These are phyloP conservation scores for Pangasius sanitwongsei DNA, from an alignment of 2,797 vertebrate genomes.

Conservation along the genomic window DNA sequence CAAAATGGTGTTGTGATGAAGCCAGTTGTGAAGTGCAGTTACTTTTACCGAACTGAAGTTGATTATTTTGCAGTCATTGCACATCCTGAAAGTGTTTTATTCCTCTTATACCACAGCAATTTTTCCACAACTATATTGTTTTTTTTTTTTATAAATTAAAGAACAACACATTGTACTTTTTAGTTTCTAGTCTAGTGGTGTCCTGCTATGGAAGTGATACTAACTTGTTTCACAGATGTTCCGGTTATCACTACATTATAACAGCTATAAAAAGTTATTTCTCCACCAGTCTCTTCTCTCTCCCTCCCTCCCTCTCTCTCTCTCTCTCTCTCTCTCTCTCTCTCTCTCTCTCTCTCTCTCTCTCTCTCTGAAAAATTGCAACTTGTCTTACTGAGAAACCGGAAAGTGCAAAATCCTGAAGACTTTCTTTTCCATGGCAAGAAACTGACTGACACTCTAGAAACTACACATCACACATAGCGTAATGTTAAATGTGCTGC, in stretches of 20 bases:
- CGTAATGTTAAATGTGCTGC: not conserved
- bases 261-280: not conserved
- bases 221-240: not conserved
- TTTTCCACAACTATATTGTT: not conserved
- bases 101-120: not conserved
- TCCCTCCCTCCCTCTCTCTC: not conserved
- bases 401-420: not conserved
- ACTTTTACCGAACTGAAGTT: not conserved
- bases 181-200: not conserved
- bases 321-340: not conserved
- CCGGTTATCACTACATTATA: not conserved
- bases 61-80: not conserved
- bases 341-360: not conserved
- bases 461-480: slow-evolving; percentile 8
- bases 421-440: not conserved
- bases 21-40: not conserved
- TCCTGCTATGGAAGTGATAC: not conserved
- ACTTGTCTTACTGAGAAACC: not conserved
- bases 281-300: not conserved
- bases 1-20: not conserved
- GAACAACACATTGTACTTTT: not conserved
- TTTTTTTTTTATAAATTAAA: not conserved
- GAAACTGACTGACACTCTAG: not conserved
- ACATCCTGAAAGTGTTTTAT: not conserved
- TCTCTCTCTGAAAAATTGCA: not conserved